Percentiles rank a stretch among this genome's conserved stretches.
Evolutionary conservation across 2,888 invertebrate species (phyloP).

Genomic region (Chouioia cunea): DNA sequence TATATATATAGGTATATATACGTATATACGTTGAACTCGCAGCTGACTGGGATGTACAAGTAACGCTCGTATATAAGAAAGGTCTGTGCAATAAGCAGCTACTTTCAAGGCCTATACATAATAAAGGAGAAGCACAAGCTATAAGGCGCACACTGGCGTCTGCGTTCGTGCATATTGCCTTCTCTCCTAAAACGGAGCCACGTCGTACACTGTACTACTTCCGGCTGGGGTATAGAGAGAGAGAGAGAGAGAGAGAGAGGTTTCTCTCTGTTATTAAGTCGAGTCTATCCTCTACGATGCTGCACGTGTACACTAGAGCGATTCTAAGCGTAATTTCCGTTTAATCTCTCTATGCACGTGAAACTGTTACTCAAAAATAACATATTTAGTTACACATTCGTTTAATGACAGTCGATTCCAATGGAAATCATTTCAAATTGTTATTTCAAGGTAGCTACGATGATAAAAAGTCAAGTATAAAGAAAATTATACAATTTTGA

Average conservation of each 20-base stretch:
- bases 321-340: slow-evolving; percentile 39
- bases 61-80: not conserved
- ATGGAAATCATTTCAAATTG: too few relatives aligned
- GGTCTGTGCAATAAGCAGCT: not conserved
- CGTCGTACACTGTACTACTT: not conserved
- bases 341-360: slow-evolving; percentile 33
- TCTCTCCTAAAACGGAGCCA: not conserved
- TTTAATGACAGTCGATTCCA: not conserved
- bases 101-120: too few relatives aligned
- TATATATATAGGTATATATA: too few relatives aligned
- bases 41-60: too few relatives aligned
- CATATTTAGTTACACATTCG: slow-evolving; percentile 20
- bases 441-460: too few relatives aligned
- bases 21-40: too few relatives aligned
- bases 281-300: slow-evolving; percentile 25
- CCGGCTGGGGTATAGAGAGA: too few relatives aligned
- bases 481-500: not conserved
- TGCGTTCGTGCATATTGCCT: too few relatives aligned
- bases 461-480: slow-evolving; percentile 23
- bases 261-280: slow-evolving; percentile 41
- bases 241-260: slow-evolving; percentile 15
- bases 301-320: not conserved
- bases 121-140: too few relatives aligned
- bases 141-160: too few relatives aligned
- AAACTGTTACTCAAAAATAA: not conserved